A percentile compares a stretch with the other conserved stretches of the same genome.
These are phyloP conservation scores for Probosciger aterrimus DNA, from an alignment of 2,113 vertebrate species.

Conservation along the genomic window DNA sequence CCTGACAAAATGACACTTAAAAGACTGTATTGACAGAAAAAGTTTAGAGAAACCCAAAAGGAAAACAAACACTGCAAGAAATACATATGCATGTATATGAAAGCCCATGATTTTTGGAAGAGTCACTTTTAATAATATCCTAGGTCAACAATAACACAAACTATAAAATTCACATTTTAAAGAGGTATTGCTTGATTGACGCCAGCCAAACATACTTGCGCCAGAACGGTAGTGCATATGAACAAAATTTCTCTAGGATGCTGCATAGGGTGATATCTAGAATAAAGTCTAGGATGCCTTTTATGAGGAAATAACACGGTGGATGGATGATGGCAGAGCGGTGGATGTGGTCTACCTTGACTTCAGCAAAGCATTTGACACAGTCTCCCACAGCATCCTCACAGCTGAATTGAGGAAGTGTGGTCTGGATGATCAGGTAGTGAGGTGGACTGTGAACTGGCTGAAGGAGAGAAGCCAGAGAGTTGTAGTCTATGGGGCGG, in stretches of 20 bases:
- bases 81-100: not conserved
- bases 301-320: no score
- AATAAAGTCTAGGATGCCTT: not conserved
- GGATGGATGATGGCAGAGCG: no score
- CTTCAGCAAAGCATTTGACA: no score
- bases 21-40: not conserved
- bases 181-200: not conserved
- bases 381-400: no score
- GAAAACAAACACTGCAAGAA: constrained; percentile 4
- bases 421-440: no score
- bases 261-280: not conserved
- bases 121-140: not conserved
- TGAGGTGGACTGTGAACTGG: no score
- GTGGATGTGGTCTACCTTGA: no score
- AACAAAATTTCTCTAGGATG: not conserved
- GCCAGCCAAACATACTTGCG: not conserved
- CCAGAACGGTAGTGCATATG: not conserved
- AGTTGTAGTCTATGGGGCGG: no score
- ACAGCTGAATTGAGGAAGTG: no score
- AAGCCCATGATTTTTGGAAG: not conserved
- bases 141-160: not conserved
- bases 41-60: not conserved
- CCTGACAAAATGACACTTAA: not conserved
- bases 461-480: no score
- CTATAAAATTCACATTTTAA: not conserved